Percentiles rank a stretch among this genome's conserved stretches.
These are phyloP conservation scores for Drosophila pruinosa DNA, from an alignment of 1,140 invertebrate species.

Conservation along the genomic window DNA sequence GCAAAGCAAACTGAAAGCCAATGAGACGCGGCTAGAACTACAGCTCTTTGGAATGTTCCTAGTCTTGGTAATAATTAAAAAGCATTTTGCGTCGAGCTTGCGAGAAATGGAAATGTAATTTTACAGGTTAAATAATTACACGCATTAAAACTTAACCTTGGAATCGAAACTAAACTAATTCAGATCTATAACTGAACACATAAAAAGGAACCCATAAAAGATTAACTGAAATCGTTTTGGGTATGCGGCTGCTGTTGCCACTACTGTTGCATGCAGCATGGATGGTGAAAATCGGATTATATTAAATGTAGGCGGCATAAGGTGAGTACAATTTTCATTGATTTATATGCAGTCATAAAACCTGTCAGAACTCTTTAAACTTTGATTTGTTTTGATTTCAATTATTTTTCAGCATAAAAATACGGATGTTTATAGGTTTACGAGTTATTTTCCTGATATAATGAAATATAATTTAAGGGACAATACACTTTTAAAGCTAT, in stretches of 20 bases:
- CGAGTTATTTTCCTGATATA: too few relatives aligned
- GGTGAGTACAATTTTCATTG: slow-evolving; percentile 76
- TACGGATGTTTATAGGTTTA: too few relatives aligned
- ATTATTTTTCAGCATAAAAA: too few relatives aligned
- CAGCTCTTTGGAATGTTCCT: slow-evolving; percentile 6
- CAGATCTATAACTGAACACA: background rate
- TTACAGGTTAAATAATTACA: background rate
- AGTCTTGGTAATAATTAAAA: slow-evolving; percentile 31
- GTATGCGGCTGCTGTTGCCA: slow-evolving; percentile 73
- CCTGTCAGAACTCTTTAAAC: too few relatives aligned
- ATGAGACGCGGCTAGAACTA: background rate
- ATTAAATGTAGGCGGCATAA: slow-evolving; percentile 97
- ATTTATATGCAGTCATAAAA: too few relatives aligned
- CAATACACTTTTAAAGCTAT: too few relatives aligned
- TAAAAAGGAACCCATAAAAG: background rate
- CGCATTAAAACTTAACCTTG: background rate
- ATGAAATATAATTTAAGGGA: too few relatives aligned
- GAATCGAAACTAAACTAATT: background rate
- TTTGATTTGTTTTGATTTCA: too few relatives aligned
- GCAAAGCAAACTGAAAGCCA: slow-evolving; percentile 15
- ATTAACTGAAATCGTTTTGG: slow-evolving; percentile 35
- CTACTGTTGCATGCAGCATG: slow-evolving; percentile 85
- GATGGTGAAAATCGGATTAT: slow-evolving; percentile 97
- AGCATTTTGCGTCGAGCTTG: slow-evolving; percentile 6
- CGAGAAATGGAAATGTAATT: background rate